A percentile compares a stretch with the other conserved stretches of the same genome.
These are phyloP conservation scores for Candidula unifasciata DNA, from an alignment of 2,888 invertebrate species.

Conservation along the genomic window DNA sequence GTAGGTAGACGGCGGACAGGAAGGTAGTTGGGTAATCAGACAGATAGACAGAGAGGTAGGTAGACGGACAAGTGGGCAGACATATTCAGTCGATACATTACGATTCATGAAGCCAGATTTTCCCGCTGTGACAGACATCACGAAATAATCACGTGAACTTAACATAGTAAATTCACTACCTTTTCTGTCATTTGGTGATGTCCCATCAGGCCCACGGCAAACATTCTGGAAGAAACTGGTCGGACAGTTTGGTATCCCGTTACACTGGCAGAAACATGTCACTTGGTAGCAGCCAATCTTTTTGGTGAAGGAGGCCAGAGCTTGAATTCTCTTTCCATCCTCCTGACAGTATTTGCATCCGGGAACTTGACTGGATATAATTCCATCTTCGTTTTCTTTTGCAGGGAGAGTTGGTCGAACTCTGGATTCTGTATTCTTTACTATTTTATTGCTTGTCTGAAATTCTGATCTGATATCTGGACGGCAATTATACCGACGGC, in stretches of 20 bases:
- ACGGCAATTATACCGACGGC: constrained; percentile 41
- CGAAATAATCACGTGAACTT: no score
- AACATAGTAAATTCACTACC: neutral
- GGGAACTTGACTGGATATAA: neutral
- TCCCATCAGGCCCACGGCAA: constrained; percentile 51
- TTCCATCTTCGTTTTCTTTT: neutral
- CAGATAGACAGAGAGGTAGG: no score
- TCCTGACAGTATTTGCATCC: constrained; percentile 53
- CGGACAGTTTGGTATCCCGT: constrained; percentile 66
- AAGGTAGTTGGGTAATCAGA: no score
- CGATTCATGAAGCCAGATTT: no score
- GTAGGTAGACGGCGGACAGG: no score
- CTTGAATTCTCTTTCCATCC: constrained; percentile 49
- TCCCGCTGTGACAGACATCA: no score
- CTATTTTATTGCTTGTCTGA: no score
- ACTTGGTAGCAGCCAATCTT: constrained; percentile 62
- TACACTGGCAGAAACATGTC: constrained; percentile 64
- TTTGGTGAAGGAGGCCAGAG: constrained; percentile 57
- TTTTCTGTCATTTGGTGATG: constrained; percentile 21
- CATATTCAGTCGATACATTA: no score
- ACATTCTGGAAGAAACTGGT: constrained; percentile 52
- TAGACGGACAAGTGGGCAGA: no score
- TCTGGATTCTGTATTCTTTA: no score
- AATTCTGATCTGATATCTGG: neutral
- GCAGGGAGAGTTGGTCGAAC: neutral